Evolutionary conservation across 2,113 vertebrate species (phyloP).

Genomic region (Neogale vison): DNA sequence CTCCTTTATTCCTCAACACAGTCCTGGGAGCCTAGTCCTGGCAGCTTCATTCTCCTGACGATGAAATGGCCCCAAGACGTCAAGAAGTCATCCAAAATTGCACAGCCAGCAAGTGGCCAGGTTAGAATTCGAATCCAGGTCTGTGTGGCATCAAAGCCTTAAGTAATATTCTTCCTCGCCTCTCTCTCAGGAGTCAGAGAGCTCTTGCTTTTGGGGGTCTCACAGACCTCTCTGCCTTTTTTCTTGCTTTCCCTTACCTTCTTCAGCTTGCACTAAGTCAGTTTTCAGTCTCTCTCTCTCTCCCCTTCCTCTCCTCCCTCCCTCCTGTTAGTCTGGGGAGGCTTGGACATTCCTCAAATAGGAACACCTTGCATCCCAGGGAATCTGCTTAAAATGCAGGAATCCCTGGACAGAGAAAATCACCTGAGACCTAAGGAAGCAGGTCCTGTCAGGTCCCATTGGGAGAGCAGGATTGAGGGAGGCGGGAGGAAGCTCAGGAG

Average conservation of each 20-base stretch:
- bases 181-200: background rate
- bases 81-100: background rate
- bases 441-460: background rate
- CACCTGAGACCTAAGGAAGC: background rate
- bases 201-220: background rate
- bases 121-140: background rate
- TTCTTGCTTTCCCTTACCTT: background rate
- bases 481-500: background rate
- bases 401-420: background rate
- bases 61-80: background rate
- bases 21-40: background rate
- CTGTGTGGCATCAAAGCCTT: background rate
- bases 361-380: background rate
- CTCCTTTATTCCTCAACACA: background rate
- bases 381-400: background rate
- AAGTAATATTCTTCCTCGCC: background rate
- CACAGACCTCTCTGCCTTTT: background rate
- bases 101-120: background rate
- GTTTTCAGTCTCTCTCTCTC: background rate
- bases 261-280: background rate
- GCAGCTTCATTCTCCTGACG: background rate
- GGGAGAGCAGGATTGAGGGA: background rate
- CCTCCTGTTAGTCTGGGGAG: background rate
- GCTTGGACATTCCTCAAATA: background rate
- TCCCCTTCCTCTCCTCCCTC: accelerated